Base-by-base conservation (phyloP, 1,140 invertebrate genomes). In the Acromyrmex echinatior region DNA sequence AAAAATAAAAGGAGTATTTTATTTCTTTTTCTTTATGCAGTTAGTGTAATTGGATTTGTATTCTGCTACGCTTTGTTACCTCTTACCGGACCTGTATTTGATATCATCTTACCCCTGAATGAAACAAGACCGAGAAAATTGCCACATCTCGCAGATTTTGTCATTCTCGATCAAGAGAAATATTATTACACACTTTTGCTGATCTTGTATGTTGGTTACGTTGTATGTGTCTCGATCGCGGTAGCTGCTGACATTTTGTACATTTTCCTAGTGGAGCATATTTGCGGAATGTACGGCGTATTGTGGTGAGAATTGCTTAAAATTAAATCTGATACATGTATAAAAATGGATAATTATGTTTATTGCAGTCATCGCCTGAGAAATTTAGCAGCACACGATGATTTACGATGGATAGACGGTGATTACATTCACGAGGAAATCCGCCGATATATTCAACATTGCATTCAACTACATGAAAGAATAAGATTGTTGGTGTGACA, bases 381-480 rank as follows among this genome's bases (percentile, higher is more conserved):
- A 2, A 81, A 81, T 81, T 81, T 81, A 45, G 58, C 12, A 9
- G 2, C 2, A 1, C 5, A n/a, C 3, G 14, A 81, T 25, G 0
- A 56, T 53, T 21, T 35, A 16, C 18, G 10, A 28, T 28, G 49
- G 31, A n/a, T 58, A 31, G 21, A 81, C 18, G 1, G 6, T 56
- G 1, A 58, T 25, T 58, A 18, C 10, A n/a, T n/a, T 5, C 25
- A 79, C 5, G 14, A 81, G 5, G 10, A 71, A 58, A 71, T 71
- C 14, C 10, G 7, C 28, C 49, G 10, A 58, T 31, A 49, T 58
- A 9, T 58, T 10, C 79, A 65, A 58, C 5, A 3, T 25, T 81
- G 79, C 16, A 81, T 81, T 56, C 79, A 81, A 71, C 51, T 81
- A 14, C 65, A 81, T n/a, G 51, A 71, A 45, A 71, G 35, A 81